These are phyloP conservation scores for Diachasma alloeum DNA, from an alignment of 1,140 invertebrate genomes.

Conservation along the genomic window DNA sequence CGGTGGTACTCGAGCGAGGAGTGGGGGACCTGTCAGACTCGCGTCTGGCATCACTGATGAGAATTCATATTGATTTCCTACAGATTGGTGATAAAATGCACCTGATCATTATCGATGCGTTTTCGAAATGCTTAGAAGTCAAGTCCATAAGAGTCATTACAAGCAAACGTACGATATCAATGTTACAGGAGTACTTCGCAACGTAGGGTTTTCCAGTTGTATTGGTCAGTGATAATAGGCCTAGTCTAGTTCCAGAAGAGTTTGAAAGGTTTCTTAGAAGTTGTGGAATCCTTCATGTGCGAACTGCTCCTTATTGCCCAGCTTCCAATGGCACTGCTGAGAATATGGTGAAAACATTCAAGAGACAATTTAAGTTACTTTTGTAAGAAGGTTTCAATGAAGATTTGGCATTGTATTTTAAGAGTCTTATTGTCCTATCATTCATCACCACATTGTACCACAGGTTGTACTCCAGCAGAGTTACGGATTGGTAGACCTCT, in stretches of 20 bases:
- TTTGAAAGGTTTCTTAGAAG: conserved; percentile 10
- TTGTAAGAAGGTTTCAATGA: not conserved
- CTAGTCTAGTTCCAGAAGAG: not conserved
- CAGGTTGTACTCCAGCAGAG: not conserved
- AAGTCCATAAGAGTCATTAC: conserved; percentile 30
- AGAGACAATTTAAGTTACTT: not conserved
- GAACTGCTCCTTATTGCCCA: not conserved
- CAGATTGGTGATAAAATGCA: conserved; percentile 57
- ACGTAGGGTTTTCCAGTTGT: conserved; percentile 2
- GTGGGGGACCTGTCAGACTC: no score
- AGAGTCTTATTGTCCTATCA: not conserved
- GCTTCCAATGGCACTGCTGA: no score
- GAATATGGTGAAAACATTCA: not conserved
- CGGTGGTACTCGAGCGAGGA: no score
- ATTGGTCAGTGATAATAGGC: conserved; percentile 14
- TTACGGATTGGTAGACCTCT: not conserved
- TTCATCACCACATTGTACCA: not conserved
- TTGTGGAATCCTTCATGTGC: not conserved
- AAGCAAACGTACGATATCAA: conserved; percentile 7
- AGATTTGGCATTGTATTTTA: not conserved
- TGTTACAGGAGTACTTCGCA: conserved; percentile 19
- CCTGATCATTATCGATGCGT: conserved; percentile 58
- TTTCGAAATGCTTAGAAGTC: conserved; percentile 59
- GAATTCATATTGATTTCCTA: conserved; percentile 65
- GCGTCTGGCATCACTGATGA: no score